Evolutionary conservation across 1,140 invertebrate species (phyloP), one percentile per base, ranked within the genome.

Genomic region (Diplogasteroides magnus): DNA sequence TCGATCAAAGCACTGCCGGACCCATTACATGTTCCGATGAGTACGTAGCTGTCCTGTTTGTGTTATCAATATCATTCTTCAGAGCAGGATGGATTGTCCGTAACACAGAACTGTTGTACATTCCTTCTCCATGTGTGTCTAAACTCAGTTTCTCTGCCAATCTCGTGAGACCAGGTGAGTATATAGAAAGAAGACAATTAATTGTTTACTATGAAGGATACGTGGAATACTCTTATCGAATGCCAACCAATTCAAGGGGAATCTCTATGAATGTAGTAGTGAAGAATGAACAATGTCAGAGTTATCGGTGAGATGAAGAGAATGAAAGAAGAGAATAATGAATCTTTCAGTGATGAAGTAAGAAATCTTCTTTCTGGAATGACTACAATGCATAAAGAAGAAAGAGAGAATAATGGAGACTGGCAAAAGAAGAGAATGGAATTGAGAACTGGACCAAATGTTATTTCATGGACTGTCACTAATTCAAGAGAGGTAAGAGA

Each of bases 221-320:
- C 65, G 65, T 80, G 27, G 77, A 79, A 59, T 74, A 63, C 0
- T 28, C 1, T 48, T 63, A 74, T 56, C 66, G 77, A 66, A 77
- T 82, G 69, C 73, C 77, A 19, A 76, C 73, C 23, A 78, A 82
- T 59, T 77, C 70, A 27, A 62, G 72, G n/a, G 74, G 69, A 11
- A 55, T 77, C 15, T 65, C 75, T 11, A 31, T 73, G 19, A 69
- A 68, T 56, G 69, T 81, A 1, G 74, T 75, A 57, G 77, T 80
- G 23, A 61, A 73, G 32, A 83, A 82, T 63, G 77, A 82, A 64
- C 81, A 83, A 31, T 82, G 80, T 60, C 79, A 82, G 73, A 80
- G 72, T 48, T 81, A 82, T 57, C 68, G 78, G 63, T 62, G 68
- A 48, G 15, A 65, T 57, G 1, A 58, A 62, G 29, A 19, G 6